phyloP scores from a whole-genome alignment of 92 coral and sea anemone genomes.

The Siderastrea siderea region DNA sequence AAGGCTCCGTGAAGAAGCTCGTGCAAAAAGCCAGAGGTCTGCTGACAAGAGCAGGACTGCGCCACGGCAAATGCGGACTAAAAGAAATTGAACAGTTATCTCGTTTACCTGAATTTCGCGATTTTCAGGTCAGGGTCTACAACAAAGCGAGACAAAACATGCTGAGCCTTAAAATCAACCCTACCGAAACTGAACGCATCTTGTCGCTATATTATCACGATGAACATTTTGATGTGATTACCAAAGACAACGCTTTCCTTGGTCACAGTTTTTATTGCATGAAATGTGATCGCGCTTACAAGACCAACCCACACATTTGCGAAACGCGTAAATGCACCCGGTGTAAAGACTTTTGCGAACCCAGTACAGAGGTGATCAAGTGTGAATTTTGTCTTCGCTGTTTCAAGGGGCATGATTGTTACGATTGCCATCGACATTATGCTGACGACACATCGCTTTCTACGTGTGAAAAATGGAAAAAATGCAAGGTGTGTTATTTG shows the following conservation, averaged over 20 bases:
- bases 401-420: not conserved
- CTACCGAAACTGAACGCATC: not conserved
- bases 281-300: not conserved
- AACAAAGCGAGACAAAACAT: slow-evolving; percentile 3
- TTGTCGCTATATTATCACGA: slow-evolving; percentile 8
- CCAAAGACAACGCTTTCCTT: not conserved
- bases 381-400: not conserved
- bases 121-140: not conserved
- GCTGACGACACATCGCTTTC: not conserved
- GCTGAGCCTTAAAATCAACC: not conserved
- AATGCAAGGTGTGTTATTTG: not conserved
- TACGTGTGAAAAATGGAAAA: not conserved
- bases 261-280: not conserved
- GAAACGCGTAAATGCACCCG: not conserved
- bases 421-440: not conserved
- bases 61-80: slow-evolving; percentile 15
- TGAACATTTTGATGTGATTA: not conserved
- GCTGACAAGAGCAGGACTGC: not conserved
- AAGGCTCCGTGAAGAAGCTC: not conserved
- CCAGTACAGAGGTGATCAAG: not conserved
- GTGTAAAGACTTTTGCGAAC: not conserved
- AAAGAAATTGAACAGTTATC: not conserved
- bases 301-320: not conserved
- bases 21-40: not conserved
- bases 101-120: not conserved